These are phyloP conservation scores for Aphidoletes aphidimyza DNA, from an alignment of 2,888 invertebrate genomes.

Conservation along the genomic window DNA sequence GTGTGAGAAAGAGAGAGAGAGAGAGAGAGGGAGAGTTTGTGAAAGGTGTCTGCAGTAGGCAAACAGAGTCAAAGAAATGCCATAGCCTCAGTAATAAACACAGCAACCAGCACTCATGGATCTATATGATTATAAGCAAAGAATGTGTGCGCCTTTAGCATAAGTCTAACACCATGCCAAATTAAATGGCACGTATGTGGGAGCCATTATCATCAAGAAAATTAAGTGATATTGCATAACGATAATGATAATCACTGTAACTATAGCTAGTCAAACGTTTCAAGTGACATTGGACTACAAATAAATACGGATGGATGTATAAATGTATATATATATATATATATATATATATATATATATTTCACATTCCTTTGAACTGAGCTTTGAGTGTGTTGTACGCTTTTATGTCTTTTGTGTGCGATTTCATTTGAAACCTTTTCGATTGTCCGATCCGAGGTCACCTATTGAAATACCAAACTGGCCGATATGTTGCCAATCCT, in stretches of 20 bases:
- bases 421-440: background rate
- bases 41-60: conserved; percentile 8
- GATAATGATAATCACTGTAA: conserved; percentile 35
- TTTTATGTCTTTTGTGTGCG: background rate
- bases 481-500: background rate
- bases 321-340: no score
- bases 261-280: background rate
- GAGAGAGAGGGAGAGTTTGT: background rate
- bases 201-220: conserved; percentile 45
- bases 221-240: conserved; percentile 48
- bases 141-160: background rate
- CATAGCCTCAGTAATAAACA: background rate
- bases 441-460: background rate
- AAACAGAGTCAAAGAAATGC: background rate
- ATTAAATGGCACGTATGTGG: conserved; percentile 43
- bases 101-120: background rate
- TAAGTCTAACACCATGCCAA: conserved; percentile 31
- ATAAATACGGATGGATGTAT: background rate
- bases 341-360: no score
- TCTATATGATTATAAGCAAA: no score
- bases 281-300: no score
- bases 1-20: background rate
- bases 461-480: background rate
- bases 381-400: no score
- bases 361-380: conserved; percentile 24